Conservation (phyloP, 2,888 invertebrate genomes). For the Drosophila mayaguana region DNA sequence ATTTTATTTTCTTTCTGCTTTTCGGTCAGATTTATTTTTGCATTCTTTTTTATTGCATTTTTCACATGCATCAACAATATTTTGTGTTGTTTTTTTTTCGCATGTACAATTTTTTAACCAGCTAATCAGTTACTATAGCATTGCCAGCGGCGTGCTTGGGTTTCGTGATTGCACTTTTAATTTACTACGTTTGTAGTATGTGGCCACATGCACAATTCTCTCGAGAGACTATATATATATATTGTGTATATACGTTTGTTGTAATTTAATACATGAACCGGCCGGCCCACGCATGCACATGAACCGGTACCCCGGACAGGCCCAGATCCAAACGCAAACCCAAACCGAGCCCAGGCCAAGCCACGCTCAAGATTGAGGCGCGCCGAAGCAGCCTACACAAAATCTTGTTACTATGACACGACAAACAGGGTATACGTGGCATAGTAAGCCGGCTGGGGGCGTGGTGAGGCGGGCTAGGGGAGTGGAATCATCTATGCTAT, state of each 20-base stretch:
- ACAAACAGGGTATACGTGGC: constrained; percentile 17
- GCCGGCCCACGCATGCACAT: constrained; percentile 76
- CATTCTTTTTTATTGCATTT: constrained; percentile 34
- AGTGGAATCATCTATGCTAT: constrained; percentile 23
- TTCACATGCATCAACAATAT: constrained; percentile 77
- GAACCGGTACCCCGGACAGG: constrained; percentile 47
- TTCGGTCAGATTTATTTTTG: constrained; percentile 42
- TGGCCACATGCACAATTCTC: constrained; percentile 26
- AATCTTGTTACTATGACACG: constrained; percentile 34
- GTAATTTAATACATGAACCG: constrained; percentile 55
- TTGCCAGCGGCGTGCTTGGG: constrained; percentile 58
- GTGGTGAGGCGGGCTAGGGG: not conserved
- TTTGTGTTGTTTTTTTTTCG: constrained; percentile 44
- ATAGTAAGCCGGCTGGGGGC: not conserved
- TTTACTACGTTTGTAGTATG: constrained; percentile 73
- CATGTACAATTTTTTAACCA: constrained; percentile 59
- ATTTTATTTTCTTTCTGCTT: constrained; percentile 36
- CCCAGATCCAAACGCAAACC: constrained; percentile 19
- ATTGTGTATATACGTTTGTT: constrained; percentile 1
- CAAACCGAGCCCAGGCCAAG: constrained; percentile 17
- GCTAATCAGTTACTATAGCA: constrained; percentile 76
- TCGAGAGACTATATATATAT: constrained; percentile 3
- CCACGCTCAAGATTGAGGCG: constrained; percentile 42
- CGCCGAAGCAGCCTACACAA: constrained; percentile 50
- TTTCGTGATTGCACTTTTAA: constrained; percentile 79